Evolutionary conservation across 2,113 vertebrate species (phyloP).

Genomic region (Sceloporus tristichus): DNA sequence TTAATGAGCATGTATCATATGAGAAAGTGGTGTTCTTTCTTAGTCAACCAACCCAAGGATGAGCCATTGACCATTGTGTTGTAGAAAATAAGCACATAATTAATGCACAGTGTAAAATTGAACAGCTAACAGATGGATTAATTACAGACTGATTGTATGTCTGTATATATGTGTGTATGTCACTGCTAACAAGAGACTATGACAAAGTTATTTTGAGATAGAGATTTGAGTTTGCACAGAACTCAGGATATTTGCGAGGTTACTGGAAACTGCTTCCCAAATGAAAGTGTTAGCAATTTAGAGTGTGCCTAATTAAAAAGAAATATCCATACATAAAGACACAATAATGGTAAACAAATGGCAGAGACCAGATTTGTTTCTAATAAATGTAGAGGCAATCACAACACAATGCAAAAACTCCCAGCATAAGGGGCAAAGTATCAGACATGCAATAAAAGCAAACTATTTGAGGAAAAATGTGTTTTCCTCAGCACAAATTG

Average conservation of each 20-base stretch:
- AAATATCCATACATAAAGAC: slow-evolving; percentile 43
- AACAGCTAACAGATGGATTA: slow-evolving; percentile 44
- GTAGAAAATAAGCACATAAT: slow-evolving; percentile 44
- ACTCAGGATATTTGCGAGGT: background rate
- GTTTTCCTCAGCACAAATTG: slow-evolving; percentile 43
- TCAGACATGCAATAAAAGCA: slow-evolving; percentile 45
- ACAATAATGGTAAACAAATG: slow-evolving; percentile 42
- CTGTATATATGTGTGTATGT: slow-evolving; percentile 8
- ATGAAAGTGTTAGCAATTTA: slow-evolving; percentile 51
- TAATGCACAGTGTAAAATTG: slow-evolving; percentile 47
- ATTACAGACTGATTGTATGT: slow-evolving; percentile 54
- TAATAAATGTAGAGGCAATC: slow-evolving; percentile 37
- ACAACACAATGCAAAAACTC: slow-evolving; percentile 48
- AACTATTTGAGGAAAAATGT: slow-evolving; percentile 31
- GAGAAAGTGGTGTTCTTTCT: slow-evolving; percentile 51
- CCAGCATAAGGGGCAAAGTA: slow-evolving; percentile 34
- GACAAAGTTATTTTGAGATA: slow-evolving; percentile 48
- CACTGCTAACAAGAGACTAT: slow-evolving; percentile 43
- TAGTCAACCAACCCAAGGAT: slow-evolving; percentile 55
- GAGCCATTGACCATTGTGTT: slow-evolving; percentile 44
- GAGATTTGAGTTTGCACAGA: slow-evolving; percentile 37
- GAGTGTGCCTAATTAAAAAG: slow-evolving; percentile 49
- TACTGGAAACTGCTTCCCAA: slow-evolving; percentile 55
- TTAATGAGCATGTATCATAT: background rate
- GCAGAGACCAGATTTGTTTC: slow-evolving; percentile 53